phyloP scores from a whole-genome alignment of 1,140 invertebrate species.

The Belonocnema kinseyi region DNA sequence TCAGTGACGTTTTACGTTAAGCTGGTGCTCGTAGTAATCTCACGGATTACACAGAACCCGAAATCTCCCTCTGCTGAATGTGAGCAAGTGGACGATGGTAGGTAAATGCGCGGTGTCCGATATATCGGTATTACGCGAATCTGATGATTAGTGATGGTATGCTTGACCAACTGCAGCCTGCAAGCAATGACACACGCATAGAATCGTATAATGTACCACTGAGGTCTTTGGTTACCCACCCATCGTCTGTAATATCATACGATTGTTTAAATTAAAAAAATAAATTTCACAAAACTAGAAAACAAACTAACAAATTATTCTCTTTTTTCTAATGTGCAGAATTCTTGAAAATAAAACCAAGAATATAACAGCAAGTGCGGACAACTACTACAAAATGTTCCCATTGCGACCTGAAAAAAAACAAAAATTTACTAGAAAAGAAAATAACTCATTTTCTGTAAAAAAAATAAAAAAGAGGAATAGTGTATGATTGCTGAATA shows the following conservation, averaged over 20 bases:
- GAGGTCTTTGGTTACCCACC: not conserved
- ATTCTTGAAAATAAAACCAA: no score
- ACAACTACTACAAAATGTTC: no score
- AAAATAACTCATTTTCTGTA: no score
- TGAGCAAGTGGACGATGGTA: not conserved
- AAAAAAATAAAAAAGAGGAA: no score
- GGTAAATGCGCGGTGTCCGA: not conserved
- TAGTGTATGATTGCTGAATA: no score
- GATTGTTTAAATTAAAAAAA: not conserved
- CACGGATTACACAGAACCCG: slow-evolving; percentile 42
- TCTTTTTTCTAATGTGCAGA: no score
- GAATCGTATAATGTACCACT: not conserved
- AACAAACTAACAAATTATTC: no score
- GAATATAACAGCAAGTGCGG: no score
- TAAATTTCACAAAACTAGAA: no score
- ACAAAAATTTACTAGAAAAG: no score
- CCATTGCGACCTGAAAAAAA: no score
- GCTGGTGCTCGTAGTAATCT: slow-evolving; percentile 50
- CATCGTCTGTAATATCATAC: not conserved
- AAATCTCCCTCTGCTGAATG: slow-evolving; percentile 17
- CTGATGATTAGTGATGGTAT: slow-evolving; percentile 12
- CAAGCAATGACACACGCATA: not conserved
- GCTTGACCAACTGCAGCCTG: not conserved
- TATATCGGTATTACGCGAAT: not conserved
- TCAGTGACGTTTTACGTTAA: slow-evolving; percentile 47